phyloP scores from a whole-genome alignment of 1,140 invertebrate genomes.

The Matsumurasca onukii region DNA sequence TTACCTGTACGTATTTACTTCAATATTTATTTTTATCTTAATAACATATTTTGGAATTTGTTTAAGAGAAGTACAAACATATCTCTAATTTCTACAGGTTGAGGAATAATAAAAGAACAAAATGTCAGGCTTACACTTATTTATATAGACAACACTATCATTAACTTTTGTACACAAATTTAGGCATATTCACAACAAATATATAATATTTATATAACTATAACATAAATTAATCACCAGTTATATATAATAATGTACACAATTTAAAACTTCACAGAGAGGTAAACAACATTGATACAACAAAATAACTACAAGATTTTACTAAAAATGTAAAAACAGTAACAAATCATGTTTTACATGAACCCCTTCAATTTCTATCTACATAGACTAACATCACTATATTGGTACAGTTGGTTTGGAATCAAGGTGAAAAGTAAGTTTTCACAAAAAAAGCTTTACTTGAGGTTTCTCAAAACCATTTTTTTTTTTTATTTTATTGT shows the following conservation, averaged over 20 bases:
- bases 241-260: background rate
- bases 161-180: slow-evolving; percentile 20
- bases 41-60: too few species aligned
- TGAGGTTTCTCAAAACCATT: background rate
- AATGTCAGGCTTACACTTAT: slow-evolving; percentile 18
- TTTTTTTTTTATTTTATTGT: slow-evolving; percentile 2
- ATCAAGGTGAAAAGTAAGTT: background rate
- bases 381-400: background rate
- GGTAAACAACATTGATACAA: slow-evolving; percentile 19
- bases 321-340: slow-evolving; percentile 26
- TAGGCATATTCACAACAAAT: slow-evolving; percentile 25
- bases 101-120: too few species aligned
- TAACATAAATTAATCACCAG: slow-evolving; percentile 22
- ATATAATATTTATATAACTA: slow-evolving; percentile 19
- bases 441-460: background rate
- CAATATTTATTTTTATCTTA: too few species aligned
- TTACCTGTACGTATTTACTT: too few species aligned
- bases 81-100: too few species aligned
- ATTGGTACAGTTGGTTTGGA: slow-evolving; percentile 10
- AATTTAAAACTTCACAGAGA: background rate
- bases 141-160: slow-evolving; percentile 26
- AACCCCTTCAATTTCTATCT: background rate
- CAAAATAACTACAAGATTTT: slow-evolving; percentile 10
- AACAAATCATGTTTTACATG: slow-evolving; percentile 19
- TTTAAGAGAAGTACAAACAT: too few species aligned